Conservation (phyloP, 2,888 invertebrate genomes). For the Cephus runcator region DNA sequence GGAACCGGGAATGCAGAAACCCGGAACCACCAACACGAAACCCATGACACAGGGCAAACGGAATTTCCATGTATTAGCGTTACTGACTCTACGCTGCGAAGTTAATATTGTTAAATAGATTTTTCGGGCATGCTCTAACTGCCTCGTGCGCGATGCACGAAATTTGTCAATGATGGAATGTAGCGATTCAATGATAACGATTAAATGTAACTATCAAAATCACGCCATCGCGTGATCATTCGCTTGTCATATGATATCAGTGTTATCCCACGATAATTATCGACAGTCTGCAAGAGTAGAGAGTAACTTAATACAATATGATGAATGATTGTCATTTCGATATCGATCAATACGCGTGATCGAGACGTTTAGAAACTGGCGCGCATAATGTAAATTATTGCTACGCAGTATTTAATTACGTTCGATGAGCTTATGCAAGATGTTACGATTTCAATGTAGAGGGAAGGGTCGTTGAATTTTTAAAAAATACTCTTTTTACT, state of each 20-base stretch:
- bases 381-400: background rate
- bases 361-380: background rate
- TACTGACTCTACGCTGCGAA: background rate
- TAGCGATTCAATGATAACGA: background rate
- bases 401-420: background rate
- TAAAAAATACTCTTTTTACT: background rate
- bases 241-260: background rate
- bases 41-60: background rate
- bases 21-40: background rate
- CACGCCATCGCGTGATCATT: background rate
- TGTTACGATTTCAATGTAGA: background rate
- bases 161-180: background rate
- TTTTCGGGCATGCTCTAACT: background rate
- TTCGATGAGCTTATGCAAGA: background rate
- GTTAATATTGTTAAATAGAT: background rate
- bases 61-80: background rate
- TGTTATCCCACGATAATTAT: background rate
- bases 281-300: background rate
- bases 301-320: background rate
- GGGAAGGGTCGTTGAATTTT: background rate
- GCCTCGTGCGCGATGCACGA: background rate
- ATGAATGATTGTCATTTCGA: background rate
- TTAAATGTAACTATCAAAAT: background rate
- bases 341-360: background rate
- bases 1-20: background rate